phyloP scores from a whole-genome alignment of 30 jellyfish, hydroid and myxozoan genomes.

The Cassiopea andromeda region DNA sequence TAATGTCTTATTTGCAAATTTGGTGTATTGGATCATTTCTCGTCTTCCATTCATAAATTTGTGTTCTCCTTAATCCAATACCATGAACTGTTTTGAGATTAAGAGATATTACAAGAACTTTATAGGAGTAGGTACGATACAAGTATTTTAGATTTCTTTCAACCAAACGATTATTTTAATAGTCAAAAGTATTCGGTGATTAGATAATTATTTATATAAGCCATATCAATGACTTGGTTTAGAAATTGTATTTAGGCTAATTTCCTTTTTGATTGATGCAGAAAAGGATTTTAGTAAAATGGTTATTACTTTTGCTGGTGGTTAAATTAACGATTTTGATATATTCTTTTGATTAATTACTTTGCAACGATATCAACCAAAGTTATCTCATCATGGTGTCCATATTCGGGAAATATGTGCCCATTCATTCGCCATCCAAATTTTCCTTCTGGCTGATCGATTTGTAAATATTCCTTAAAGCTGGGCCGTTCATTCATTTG shows the following conservation, averaged over 20 bases:
- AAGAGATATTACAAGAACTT: background rate
- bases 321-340: background rate
- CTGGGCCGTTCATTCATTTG: too few relatives aligned
- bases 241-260: background rate
- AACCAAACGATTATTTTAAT: background rate
- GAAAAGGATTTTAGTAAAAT: background rate
- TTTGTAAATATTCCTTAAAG: too few relatives aligned
- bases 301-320: background rate
- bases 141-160: background rate
- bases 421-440: constrained; percentile 2
- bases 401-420: background rate
- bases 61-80: background rate
- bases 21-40: background rate
- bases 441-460: too few relatives aligned
- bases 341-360: background rate
- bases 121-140: background rate
- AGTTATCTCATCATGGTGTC: background rate
- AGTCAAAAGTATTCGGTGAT: background rate
- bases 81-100: background rate
- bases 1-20: background rate
- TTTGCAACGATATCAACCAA: background rate
- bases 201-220: background rate
- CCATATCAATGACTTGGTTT: background rate
- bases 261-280: background rate
- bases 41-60: background rate